phyloP scores from a whole-genome alignment of 2,113 vertebrate genomes.

The Zosterops hypoxanthus region DNA sequence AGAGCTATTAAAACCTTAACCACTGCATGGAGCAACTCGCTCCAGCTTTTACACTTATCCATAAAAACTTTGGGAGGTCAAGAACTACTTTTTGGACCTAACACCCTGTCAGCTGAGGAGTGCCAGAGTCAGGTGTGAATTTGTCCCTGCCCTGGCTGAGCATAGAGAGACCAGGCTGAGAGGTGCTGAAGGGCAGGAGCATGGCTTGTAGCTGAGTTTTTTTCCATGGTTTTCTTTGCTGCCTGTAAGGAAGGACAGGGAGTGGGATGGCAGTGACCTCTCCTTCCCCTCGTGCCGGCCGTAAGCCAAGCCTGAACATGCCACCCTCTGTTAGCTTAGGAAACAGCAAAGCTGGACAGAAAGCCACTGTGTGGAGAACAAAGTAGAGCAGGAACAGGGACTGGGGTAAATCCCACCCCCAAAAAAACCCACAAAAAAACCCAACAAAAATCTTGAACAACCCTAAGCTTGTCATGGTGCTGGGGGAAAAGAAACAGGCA shows the following conservation, averaged over 20 bases:
- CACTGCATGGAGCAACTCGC: not conserved
- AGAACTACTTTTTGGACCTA: not conserved
- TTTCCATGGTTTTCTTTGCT: not conserved
- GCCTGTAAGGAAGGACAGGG: not conserved
- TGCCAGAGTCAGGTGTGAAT: not conserved
- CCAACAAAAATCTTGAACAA: not conserved
- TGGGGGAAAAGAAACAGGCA: rapidly evolving
- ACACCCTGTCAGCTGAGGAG: not conserved
- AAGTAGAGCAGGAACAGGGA: not conserved
- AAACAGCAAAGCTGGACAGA: not conserved
- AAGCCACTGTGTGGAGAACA: not conserved
- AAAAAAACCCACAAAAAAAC: not conserved
- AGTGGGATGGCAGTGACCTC: not conserved
- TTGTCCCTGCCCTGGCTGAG: not conserved
- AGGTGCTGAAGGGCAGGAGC: not conserved
- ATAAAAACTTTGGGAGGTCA: conserved; percentile 16
- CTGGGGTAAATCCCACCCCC: not conserved
- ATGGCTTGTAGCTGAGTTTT: not conserved
- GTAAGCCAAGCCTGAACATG: not conserved
- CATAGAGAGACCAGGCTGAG: not conserved
- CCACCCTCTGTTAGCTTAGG: not conserved
- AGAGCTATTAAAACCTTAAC: conserved; percentile 59
- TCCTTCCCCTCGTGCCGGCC: rapidly evolving
- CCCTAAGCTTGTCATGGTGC: not conserved
- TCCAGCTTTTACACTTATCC: conserved; percentile 35